Percentiles rank a stretch among this genome's conserved stretches.
Conservation (phyloP, 2,888 invertebrate species). For the Pammene aurita region DNA sequence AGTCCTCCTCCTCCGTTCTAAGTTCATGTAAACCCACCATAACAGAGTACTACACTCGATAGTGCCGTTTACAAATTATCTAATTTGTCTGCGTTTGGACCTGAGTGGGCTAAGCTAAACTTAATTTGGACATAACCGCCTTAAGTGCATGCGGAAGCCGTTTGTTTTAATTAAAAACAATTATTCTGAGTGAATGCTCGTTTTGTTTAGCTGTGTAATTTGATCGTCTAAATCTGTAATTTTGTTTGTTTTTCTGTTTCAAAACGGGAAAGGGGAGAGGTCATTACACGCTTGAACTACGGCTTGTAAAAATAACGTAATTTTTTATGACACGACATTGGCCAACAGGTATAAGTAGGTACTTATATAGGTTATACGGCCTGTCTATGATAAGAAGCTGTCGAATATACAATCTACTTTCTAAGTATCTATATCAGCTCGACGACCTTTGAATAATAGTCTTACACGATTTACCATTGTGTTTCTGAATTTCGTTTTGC, state of each 20-base stretch:
- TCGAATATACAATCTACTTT: no score
- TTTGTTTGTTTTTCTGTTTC: not conserved
- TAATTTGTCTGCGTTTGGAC: constrained; percentile 44
- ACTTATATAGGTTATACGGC: no score
- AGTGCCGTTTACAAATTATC: constrained; percentile 44
- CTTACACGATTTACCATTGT: no score
- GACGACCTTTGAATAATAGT: no score
- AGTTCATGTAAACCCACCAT: not conserved
- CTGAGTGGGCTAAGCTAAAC: constrained; percentile 37
- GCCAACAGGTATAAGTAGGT: not conserved
- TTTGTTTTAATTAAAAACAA: constrained; percentile 37
- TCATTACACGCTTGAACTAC: not conserved
- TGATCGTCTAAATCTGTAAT: constrained; percentile 13
- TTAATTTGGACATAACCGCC: constrained; percentile 34
- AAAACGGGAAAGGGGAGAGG: not conserved
- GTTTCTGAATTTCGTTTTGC: no score
- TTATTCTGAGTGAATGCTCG: constrained; percentile 21
- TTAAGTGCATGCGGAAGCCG: constrained; percentile 23
- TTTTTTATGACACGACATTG: not conserved
- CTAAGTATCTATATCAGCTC: no score
- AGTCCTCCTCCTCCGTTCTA: not conserved
- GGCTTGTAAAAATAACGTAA: not conserved
- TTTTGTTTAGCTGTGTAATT: constrained; percentile 16
- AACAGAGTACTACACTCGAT: constrained; percentile 19
- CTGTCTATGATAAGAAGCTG: not conserved